phyloP scores from a whole-genome alignment of 2,888 invertebrate species.

The Ophion ventricosus region DNA sequence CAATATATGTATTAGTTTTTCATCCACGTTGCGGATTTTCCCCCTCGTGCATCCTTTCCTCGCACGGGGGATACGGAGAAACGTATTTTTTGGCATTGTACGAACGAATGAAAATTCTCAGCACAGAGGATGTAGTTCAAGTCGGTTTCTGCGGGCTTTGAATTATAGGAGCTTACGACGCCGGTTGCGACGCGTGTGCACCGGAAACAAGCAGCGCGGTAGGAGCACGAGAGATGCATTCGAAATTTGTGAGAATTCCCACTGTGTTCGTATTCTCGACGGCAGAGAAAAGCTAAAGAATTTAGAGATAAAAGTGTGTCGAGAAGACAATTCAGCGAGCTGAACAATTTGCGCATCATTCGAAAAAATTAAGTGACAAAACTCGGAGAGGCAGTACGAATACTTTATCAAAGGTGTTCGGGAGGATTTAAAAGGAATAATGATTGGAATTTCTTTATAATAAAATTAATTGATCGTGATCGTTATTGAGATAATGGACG shows the following conservation, averaged over 20 bases:
- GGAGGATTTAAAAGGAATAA: neutral
- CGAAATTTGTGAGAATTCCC: slow-evolving; percentile 55
- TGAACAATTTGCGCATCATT: neutral
- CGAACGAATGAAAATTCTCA: slow-evolving; percentile 68
- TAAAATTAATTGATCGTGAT: neutral
- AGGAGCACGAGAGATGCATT: slow-evolving; percentile 56
- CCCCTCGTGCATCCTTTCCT: slow-evolving; percentile 30
- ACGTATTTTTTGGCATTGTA: slow-evolving; percentile 38
- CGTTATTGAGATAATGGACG: neutral
- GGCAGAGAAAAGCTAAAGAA: slow-evolving; percentile 9
- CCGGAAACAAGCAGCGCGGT: slow-evolving; percentile 50
- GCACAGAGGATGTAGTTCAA: slow-evolving; percentile 67
- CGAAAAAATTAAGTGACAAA: neutral
- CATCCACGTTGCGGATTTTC: slow-evolving; percentile 29
- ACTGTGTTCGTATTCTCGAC: slow-evolving; percentile 19
- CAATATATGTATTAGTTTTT: slow-evolving; percentile 25
- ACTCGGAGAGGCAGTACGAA: neutral
- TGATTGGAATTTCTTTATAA: neutral
- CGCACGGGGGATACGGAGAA: neutral
- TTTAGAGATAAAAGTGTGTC: neutral
- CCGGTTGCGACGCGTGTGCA: slow-evolving; percentile 28
- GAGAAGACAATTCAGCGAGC: neutral
- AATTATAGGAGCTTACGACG: slow-evolving; percentile 55
- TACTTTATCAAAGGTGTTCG: neutral
- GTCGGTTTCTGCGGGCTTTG: slow-evolving; percentile 55